Conservation (phyloP, 2,888 invertebrate species). For the Hypselothyrea guttata region DNA sequence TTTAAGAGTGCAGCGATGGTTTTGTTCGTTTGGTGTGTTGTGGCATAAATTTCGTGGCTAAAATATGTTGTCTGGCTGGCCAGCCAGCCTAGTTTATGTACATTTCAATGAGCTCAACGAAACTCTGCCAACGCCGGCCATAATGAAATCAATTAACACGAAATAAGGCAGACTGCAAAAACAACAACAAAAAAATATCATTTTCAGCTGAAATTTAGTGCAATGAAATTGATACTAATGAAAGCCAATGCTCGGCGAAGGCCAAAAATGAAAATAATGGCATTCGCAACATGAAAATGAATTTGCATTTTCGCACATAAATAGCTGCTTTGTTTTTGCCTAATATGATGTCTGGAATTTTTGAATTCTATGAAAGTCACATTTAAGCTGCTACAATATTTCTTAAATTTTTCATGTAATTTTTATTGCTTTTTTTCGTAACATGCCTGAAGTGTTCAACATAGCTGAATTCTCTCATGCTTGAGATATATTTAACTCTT, state of each 20-base stretch:
- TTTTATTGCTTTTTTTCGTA: too few relatives aligned
- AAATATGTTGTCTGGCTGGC: conserved; percentile 52
- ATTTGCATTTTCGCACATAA: too few relatives aligned
- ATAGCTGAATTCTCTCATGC: background rate
- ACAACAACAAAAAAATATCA: background rate
- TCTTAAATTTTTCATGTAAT: too few relatives aligned
- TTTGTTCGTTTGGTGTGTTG: conserved; percentile 61
- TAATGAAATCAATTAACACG: conserved; percentile 61
- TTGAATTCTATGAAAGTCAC: too few relatives aligned
- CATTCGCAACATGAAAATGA: too few relatives aligned
- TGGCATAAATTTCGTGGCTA: conserved; percentile 72
- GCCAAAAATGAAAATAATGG: too few relatives aligned
- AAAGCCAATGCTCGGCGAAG: conserved; percentile 10
- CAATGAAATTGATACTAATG: conserved; percentile 34
- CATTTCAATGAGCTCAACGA: conserved; percentile 15
- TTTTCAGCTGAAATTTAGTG: conserved; percentile 14
- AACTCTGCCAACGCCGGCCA: conserved; percentile 8
- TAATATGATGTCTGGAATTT: too few relatives aligned
- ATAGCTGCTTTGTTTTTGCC: too few relatives aligned
- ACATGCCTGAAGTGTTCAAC: background rate
- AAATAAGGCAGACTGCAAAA: background rate
- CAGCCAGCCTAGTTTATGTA: conserved; percentile 56
- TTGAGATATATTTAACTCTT: background rate
- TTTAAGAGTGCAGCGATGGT: conserved; percentile 31
- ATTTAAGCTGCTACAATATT: too few relatives aligned